phyloP scores from a whole-genome alignment of 2,888 invertebrate species.

The Epirrhoe tristata region DNA sequence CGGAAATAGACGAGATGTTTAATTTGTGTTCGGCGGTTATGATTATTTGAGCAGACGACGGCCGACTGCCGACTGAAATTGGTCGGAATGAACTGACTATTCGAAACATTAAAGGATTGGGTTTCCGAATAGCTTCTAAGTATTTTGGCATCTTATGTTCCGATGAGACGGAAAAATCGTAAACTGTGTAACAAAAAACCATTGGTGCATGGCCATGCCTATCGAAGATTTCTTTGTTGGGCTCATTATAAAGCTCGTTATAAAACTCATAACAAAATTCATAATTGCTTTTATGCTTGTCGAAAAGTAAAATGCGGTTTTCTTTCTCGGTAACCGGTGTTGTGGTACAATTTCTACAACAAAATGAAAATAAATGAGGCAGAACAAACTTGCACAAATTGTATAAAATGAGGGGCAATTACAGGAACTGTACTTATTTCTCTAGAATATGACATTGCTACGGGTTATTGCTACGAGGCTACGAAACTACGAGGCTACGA shows the following conservation, averaged over 20 bases:
- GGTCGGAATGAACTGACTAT: neutral
- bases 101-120: slow-evolving; percentile 3
- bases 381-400: slow-evolving; percentile 11
- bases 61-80: slow-evolving; percentile 4
- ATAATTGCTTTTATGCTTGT: too few species aligned
- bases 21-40: slow-evolving; percentile 13
- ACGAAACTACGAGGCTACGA: slow-evolving; percentile 21
- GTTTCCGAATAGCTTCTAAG: neutral
- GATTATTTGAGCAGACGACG: slow-evolving; percentile 7
- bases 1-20: slow-evolving; percentile 18
- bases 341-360: neutral
- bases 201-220: too few species aligned
- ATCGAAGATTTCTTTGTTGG: too few species aligned
- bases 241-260: too few species aligned
- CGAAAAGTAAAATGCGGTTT: neutral
- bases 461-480: slow-evolving; percentile 15
- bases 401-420: slow-evolving; percentile 12
- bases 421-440: slow-evolving; percentile 19
- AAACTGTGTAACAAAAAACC: too few species aligned
- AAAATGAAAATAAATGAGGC: slow-evolving; percentile 15
- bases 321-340: neutral
- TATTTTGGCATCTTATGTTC: neutral
- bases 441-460: slow-evolving; percentile 21
- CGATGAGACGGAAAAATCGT: too few species aligned
- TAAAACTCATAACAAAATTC: too few species aligned